Evolutionary conservation across 2,888 invertebrate genomes (phyloP).

Genomic region (Matsumyia berberina): DNA sequence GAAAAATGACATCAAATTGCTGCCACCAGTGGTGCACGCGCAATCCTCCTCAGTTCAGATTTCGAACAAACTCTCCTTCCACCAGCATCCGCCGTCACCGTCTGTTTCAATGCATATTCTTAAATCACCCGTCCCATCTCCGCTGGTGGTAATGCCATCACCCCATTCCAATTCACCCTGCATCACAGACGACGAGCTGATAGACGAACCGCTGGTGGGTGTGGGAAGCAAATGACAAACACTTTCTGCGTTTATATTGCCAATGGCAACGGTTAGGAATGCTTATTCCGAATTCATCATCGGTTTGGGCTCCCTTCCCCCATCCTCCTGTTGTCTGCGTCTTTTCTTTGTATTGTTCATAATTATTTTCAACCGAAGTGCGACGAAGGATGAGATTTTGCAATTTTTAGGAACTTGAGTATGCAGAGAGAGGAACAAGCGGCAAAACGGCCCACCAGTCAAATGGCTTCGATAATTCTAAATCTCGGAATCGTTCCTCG

Average conservation of each 20-base stretch:
- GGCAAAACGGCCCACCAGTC: slow-evolving; percentile 4
- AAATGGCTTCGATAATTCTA: slow-evolving; percentile 8
- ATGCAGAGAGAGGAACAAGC: not conserved
- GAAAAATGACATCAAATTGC: slow-evolving; percentile 68
- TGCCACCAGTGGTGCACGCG: slow-evolving; percentile 53
- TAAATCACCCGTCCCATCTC: slow-evolving; percentile 90
- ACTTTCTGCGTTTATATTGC: slow-evolving; percentile 43
- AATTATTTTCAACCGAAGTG: slow-evolving; percentile 33
- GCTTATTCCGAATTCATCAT: slow-evolving; percentile 22
- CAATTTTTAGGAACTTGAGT: slow-evolving; percentile 53
- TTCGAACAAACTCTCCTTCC: slow-evolving; percentile 63
- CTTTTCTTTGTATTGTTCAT: slow-evolving; percentile 55
- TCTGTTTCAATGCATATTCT: slow-evolving; percentile 91
- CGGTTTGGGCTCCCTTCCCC: slow-evolving; percentile 4
- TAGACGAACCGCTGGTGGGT: slow-evolving; percentile 77
- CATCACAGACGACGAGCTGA: slow-evolving; percentile 92
- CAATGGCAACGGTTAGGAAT: slow-evolving; percentile 21
- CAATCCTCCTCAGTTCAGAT: slow-evolving; percentile 85
- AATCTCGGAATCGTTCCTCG: slow-evolving; percentile 9
- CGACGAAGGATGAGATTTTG: slow-evolving; percentile 57
- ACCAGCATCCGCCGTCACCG: slow-evolving; percentile 82
- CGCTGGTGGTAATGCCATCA: slow-evolving; percentile 88
- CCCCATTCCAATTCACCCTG: slow-evolving; percentile 88
- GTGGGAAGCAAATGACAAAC: slow-evolving; percentile 77
- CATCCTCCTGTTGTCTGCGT: slow-evolving; percentile 41